Evolutionary conservation across 2,797 vertebrate genomes (phyloP).

Genomic region (Synanceia verrucosa): DNA sequence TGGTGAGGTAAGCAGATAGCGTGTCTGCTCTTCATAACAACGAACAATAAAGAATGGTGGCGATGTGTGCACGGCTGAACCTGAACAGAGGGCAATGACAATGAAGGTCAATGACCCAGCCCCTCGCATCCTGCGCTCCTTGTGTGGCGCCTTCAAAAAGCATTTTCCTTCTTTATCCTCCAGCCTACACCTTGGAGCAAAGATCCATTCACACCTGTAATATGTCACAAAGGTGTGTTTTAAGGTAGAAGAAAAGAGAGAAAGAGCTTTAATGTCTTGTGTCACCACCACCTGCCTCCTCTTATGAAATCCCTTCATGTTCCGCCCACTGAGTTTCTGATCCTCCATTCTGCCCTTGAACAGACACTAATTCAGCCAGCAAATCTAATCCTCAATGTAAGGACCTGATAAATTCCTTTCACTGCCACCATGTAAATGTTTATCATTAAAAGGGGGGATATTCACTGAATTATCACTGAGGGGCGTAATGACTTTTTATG

Average conservation of each 20-base stretch:
- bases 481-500: conserved; percentile 72
- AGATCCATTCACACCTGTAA: conserved; percentile 36
- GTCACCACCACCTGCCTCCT: conserved; percentile 80
- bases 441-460: conserved; percentile 65
- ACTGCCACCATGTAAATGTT: conserved; percentile 70
- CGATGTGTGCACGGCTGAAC: conserved; percentile 15
- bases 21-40: conserved; percentile 31
- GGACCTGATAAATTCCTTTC: conserved; percentile 68
- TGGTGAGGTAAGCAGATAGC: conserved; percentile 31
- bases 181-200: conserved; percentile 26
- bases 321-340: conserved; percentile 75
- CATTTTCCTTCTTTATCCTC: conserved; percentile 1
- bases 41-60: conserved; percentile 24
- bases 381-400: conserved; percentile 71
- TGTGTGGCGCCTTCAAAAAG: conserved; percentile 25
- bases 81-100: conserved; percentile 20
- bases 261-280: conserved; percentile 73
- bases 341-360: conserved; percentile 69
- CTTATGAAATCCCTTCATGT: conserved; percentile 77
- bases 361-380: conserved; percentile 66
- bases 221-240: conserved; percentile 49
- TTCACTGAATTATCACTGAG: conserved; percentile 63
- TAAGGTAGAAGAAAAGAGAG: conserved; percentile 19
- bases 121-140: conserved; percentile 8
- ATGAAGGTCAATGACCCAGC: conserved; percentile 34